Evolutionary conservation across 2,113 vertebrate species (phyloP).

Genomic region (Podocnemis expansa): DNA sequence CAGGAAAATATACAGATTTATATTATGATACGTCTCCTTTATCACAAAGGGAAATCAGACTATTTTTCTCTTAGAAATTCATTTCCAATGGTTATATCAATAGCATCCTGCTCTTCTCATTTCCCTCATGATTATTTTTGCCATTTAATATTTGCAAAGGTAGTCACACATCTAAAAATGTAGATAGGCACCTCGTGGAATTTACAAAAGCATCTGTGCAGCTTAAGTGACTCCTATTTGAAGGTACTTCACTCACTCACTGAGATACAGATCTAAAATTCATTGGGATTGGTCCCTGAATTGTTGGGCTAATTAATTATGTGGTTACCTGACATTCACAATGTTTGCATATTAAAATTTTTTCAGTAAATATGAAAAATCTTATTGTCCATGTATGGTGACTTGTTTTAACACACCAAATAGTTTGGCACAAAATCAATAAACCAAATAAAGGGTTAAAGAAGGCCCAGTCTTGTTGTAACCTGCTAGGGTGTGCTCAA

Average conservation of each 20-base stretch:
- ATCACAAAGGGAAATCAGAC: background rate
- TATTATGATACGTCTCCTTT: background rate
- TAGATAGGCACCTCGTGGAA: background rate
- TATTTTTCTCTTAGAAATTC: background rate
- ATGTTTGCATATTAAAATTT: background rate
- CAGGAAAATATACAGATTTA: background rate
- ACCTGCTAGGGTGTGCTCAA: too few species aligned
- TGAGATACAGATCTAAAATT: background rate
- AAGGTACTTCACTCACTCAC: background rate
- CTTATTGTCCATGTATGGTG: background rate
- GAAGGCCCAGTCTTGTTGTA: background rate
- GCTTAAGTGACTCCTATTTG: background rate
- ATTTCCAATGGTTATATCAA: background rate
- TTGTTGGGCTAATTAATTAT: background rate
- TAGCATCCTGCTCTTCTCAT: background rate
- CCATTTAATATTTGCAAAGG: background rate
- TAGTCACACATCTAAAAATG: background rate
- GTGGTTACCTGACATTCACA: background rate
- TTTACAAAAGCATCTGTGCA: background rate
- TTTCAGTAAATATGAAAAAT: background rate
- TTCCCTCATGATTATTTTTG: background rate
- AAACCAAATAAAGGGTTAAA: background rate
- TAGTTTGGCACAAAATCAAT: background rate
- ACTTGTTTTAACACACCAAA: background rate
- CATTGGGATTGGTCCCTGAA: background rate